A percentile compares a stretch with the other conserved stretches of the same genome.
phyloP scores from a whole-genome alignment of 2,113 vertebrate genomes.

The Picathartes gymnocephalus region DNA sequence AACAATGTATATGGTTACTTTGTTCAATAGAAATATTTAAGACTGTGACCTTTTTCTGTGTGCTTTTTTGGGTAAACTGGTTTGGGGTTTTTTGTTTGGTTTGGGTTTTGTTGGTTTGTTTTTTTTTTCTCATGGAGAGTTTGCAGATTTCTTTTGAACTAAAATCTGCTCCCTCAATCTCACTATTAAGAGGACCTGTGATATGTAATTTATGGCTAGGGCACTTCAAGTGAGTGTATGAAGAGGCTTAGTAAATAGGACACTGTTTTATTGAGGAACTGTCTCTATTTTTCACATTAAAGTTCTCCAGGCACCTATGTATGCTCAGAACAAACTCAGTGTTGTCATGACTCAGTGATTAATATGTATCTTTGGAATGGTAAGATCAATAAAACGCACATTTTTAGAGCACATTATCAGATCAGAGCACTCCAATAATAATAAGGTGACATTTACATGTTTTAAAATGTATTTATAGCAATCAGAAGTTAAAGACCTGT shows the following conservation, averaged over 20 bases:
- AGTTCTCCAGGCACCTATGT: not conserved
- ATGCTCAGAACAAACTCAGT: not conserved
- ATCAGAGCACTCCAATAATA: not conserved
- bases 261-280: not conserved
- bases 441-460: not conserved
- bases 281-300: not conserved
- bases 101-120: not conserved
- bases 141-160: not conserved
- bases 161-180: not conserved
- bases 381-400: not conserved
- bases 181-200: not conserved
- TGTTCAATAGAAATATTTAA: not conserved
- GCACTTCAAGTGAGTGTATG: not conserved
- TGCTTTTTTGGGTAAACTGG: not conserved
- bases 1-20: not conserved
- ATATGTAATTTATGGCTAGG: not conserved
- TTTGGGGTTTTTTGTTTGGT: not conserved
- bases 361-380: not conserved
- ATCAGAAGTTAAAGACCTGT: not conserved
- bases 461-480: not conserved
- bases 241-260: not conserved
- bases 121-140: not conserved
- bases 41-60: not conserved
- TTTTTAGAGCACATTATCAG: not conserved
- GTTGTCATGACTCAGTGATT: not conserved